Percentiles rank a stretch among this genome's conserved stretches.
Conservation (phyloP, 2,797 vertebrate genomes). For the Champsocephalus esox region DNA sequence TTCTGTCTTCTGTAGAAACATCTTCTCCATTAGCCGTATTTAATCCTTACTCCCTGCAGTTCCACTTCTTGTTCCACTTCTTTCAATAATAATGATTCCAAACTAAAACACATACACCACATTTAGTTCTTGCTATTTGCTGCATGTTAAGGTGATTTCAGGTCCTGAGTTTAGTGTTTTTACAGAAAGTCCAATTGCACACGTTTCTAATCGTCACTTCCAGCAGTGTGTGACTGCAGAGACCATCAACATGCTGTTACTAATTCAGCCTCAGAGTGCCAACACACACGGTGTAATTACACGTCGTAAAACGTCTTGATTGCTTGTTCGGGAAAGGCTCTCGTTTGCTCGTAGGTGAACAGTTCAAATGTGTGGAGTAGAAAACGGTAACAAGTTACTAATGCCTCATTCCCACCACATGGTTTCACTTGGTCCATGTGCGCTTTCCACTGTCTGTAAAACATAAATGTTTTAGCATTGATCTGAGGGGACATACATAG, state of each 20-base stretch:
- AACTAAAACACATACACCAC: not conserved
- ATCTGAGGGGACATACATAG: no score
- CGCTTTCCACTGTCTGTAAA: no score
- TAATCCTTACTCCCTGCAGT: not conserved
- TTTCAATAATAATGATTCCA: not conserved
- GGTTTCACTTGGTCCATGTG: no score
- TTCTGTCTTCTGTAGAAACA: not conserved
- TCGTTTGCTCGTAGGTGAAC: not conserved
- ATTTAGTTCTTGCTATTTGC: not conserved
- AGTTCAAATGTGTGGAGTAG: not conserved
- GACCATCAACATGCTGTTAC: slow-evolving; percentile 22
- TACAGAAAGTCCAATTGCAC: not conserved
- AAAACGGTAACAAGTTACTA: not conserved
- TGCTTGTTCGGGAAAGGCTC: slow-evolving; percentile 15
- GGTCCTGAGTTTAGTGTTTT: not conserved
- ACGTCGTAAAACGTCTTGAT: slow-evolving; percentile 15
- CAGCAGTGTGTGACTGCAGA: slow-evolving; percentile 13
- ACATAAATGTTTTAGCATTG: no score
- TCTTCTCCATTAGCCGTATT: not conserved
- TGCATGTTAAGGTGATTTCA: not conserved
- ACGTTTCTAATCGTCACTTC: slow-evolving; percentile 1
- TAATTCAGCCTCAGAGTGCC: not conserved
- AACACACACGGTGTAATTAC: slow-evolving; percentile 24
- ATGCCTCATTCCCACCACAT: no score
- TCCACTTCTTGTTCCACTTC: not conserved